A percentile compares a stretch with the other conserved stretches of the same genome.
These are phyloP conservation scores for Drosophila bipectinata DNA, from an alignment of 1,140 invertebrate genomes.

Conservation along the genomic window DNA sequence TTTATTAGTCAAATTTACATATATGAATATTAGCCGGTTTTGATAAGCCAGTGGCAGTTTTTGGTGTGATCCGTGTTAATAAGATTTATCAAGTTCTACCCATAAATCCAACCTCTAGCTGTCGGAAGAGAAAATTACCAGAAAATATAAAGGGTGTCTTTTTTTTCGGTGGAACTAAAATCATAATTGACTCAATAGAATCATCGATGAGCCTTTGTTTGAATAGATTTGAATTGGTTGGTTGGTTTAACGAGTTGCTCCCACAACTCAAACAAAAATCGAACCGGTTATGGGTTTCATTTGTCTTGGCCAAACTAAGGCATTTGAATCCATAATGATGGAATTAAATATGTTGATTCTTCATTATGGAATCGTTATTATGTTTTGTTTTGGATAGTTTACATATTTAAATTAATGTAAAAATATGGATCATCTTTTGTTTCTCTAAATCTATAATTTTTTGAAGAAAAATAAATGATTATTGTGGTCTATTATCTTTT, in stretches of 20 bases:
- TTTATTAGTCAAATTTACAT: conserved; percentile 49
- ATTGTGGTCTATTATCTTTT: neutral
- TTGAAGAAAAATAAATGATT: too few species aligned
- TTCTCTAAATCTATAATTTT: too few species aligned
- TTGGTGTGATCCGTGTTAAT: conserved; percentile 8
- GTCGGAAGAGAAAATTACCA: conserved; percentile 23
- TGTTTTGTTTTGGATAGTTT: neutral
- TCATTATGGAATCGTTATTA: conserved; percentile 12
- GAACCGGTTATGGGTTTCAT: conserved; percentile 23
- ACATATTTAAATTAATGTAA: neutral
- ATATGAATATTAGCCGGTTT: conserved; percentile 7
- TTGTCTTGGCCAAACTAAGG: conserved; percentile 13
- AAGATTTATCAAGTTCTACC: conserved; percentile 15
- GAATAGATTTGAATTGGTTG: conserved; percentile 25
- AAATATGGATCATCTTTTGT: neutral
- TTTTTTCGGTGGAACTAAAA: neutral
- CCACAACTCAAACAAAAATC: conserved; percentile 26
- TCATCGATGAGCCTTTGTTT: neutral
- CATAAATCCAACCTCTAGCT: conserved; percentile 32
- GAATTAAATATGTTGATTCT: conserved; percentile 22
- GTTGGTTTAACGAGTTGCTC: conserved; percentile 8
- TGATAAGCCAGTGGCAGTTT: conserved; percentile 2
- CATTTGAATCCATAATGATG: conserved; percentile 15
- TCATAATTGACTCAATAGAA: conserved; percentile 6
- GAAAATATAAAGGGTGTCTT: conserved; percentile 10